Percentiles rank a stretch among this genome's conserved stretches.
Conservation (phyloP, 2,888 invertebrate species). For the Trissolcus japonicus region DNA sequence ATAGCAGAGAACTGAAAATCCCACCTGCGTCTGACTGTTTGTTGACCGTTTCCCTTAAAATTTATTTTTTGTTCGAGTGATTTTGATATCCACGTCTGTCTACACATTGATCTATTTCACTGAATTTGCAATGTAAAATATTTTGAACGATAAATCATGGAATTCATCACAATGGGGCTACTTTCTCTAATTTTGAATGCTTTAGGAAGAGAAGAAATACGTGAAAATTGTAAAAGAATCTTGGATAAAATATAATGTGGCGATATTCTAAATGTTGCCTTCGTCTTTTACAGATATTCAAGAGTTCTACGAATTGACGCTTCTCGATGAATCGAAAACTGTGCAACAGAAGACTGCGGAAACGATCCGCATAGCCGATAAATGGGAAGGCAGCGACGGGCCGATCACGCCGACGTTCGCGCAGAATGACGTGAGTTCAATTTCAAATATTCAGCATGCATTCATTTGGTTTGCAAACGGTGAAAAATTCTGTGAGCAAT, state of each 20-base stretch:
- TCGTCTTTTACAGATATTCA: conserved; percentile 89
- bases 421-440: conserved; percentile 80
- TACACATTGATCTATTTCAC: not conserved
- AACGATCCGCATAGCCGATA: conserved; percentile 95
- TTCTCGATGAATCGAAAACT: conserved; percentile 96
- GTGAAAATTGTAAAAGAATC: conserved; percentile 30
- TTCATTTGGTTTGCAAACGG: conserved; percentile 36
- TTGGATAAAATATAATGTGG: conserved; percentile 42
- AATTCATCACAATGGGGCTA: not conserved
- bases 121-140: not conserved
- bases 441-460: conserved; percentile 53
- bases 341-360: conserved; percentile 97
- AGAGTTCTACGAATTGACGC: conserved; percentile 98
- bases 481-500: conserved; percentile 24
- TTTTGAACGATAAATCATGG: not conserved
- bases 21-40: conserved; percentile 10
- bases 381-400: conserved; percentile 89
- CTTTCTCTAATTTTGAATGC: conserved; percentile 13
- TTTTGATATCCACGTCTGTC: not conserved
- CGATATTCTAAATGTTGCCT: conserved; percentile 34
- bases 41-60: conserved; percentile 5
- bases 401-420: conserved; percentile 80
- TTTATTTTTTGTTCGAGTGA: not conserved
- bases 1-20: no score
- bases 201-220: conserved; percentile 35